Conservation (phyloP, 2,888 invertebrate species). For the Biston stratarius region DNA sequence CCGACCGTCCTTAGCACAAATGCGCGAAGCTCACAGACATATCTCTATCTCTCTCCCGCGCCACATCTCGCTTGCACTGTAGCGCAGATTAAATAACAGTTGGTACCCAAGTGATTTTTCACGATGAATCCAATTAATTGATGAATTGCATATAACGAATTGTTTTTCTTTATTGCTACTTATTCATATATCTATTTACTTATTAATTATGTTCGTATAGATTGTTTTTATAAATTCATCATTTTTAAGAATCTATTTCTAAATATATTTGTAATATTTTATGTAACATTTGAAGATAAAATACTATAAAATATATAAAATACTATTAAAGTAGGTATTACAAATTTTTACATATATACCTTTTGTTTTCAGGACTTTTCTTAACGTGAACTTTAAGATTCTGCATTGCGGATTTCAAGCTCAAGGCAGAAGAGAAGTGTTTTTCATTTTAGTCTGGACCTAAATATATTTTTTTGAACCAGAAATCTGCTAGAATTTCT, state of each 20-base stretch:
- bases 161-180: not conserved
- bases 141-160: constrained; percentile 11
- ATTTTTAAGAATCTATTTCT: not conserved
- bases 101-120: constrained; percentile 42
- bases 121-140: constrained; percentile 40
- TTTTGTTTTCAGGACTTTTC: constrained; percentile 1
- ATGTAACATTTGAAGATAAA: too few species aligned
- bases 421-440: not conserved
- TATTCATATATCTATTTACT: not conserved
- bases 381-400: not conserved
- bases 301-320: too few species aligned
- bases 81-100: constrained; percentile 36
- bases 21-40: constrained; percentile 71
- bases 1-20: constrained; percentile 85
- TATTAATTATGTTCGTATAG: not conserved
- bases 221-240: not conserved
- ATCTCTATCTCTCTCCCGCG: constrained; percentile 70
- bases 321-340: too few species aligned
- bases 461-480: not conserved
- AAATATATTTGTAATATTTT: too few species aligned
- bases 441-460: not conserved
- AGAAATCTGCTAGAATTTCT: constrained; percentile 8
- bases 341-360: not conserved
- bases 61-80: constrained; percentile 60
- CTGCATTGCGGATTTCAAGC: constrained; percentile 16